These are phyloP conservation scores for Laticauda laticaudata DNA, from an alignment of 2,113 vertebrate species.

Conservation along the genomic window DNA sequence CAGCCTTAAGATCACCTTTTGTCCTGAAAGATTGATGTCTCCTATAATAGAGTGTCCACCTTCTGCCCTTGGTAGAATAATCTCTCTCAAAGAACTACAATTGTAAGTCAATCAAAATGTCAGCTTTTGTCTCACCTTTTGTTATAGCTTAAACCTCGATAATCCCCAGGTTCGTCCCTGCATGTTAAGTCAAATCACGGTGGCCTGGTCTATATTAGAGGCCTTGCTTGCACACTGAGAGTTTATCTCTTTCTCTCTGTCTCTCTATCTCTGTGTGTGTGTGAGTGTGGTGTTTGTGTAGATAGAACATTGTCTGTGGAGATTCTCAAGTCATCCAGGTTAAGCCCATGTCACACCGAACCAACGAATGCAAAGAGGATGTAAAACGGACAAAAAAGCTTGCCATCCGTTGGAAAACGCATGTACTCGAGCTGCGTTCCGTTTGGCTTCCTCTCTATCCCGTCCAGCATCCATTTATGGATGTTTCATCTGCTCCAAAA, in stretches of 20 bases:
- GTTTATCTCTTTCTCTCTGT: neutral
- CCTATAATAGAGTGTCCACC: constrained; percentile 41
- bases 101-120: constrained; percentile 61
- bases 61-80: constrained; percentile 53
- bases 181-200: constrained; percentile 42
- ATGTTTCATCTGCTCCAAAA: too few species aligned
- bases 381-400: too few species aligned
- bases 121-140: constrained; percentile 65
- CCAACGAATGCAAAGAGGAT: too few species aligned
- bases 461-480: too few species aligned
- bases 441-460: too few species aligned
- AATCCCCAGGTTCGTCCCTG: constrained; percentile 53
- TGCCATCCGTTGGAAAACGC: too few species aligned
- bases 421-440: too few species aligned
- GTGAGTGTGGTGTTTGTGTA: too few species aligned
- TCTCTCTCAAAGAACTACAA: constrained; percentile 62
- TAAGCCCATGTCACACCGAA: too few species aligned
- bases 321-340: too few species aligned
- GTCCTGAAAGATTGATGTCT: constrained; percentile 38
- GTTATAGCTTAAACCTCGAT: constrained; percentile 62
- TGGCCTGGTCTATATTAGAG: constrained; percentile 17
- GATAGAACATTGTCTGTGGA: neutral
- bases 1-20: constrained; percentile 7
- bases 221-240: neutral
- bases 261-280: neutral